Evolutionary conservation across 2,113 vertebrate species (phyloP), one percentile per base, ranked within the genome.

Genomic region (Tragelaphus scriptus): DNA sequence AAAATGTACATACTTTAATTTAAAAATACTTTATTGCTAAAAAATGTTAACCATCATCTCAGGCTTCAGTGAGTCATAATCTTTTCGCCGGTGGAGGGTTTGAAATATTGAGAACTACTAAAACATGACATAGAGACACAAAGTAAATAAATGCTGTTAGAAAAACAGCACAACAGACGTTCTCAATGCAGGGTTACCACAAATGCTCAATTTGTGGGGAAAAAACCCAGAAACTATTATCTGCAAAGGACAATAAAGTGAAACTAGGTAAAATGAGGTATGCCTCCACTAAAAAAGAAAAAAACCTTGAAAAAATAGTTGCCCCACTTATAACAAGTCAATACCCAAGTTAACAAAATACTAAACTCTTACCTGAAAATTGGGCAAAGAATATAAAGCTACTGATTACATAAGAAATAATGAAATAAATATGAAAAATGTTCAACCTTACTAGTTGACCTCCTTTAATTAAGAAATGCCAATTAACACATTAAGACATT

Each of bases 381-480:
- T 47, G 65, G 40, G 11, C 80, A 97, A 95, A 88, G 32, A 92
- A 84, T 61, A 97, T 44, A 95, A 61, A 93, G 21, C 51, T n/a
- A 81, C 58, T 96, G 88, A 94, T 88, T 96, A 98, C 84, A 49
- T 92, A 94, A 95, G 71, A 98, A 96, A 97, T 59, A 94, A 65
- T 94, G 26, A 97, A 93, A 96, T 95, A 97, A 96, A 95, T 75
- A 98, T 47, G 40, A 88, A 93, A 97, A 97, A 85, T 94, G 51
- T 94, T 85, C 82, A 96, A 56, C 47, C 80, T 97, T 49, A 85
- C 59, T 94, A 90, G n/a, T 2, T 97, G 94, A 96, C 59, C 91
- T 95, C 94, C 61, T 97, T 95, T 97, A 97, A 96, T 97, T 97
- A 97, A 97, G 85, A 97, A 97, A 94, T 96, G 81, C 65, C 94